Evolutionary conservation across 2,888 invertebrate genomes (phyloP).

Genomic region (Leptinotarsa rubiginosa): DNA sequence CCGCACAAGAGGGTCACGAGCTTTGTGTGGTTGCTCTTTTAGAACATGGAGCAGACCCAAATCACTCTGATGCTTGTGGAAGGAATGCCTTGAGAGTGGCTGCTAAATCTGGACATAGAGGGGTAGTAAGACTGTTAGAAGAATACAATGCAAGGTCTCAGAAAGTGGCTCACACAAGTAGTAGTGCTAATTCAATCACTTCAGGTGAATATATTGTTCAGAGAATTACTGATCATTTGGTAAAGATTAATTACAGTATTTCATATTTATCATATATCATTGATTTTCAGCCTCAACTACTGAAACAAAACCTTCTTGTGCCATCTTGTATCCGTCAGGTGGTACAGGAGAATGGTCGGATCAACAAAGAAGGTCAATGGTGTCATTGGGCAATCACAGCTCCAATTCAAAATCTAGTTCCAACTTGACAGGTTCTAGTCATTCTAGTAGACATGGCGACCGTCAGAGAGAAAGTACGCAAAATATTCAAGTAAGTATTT

Average conservation of each 20-base stretch:
- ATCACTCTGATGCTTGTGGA: conserved; percentile 88
- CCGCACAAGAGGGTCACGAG: conserved; percentile 96
- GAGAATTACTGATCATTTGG: too few relatives aligned
- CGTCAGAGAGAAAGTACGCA: conserved; percentile 58
- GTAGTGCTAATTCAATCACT: conserved; percentile 64
- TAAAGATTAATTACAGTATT: too few relatives aligned
- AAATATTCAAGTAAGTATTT: conserved; percentile 54
- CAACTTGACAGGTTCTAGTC: conserved; percentile 76
- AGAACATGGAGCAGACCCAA: conserved; percentile 87
- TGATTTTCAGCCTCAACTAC: conserved; percentile 68
- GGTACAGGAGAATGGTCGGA: conserved; percentile 62
- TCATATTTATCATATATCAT: too few relatives aligned
- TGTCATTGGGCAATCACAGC: conserved; percentile 76
- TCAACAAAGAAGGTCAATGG: conserved; percentile 68
- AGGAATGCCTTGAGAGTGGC: conserved; percentile 90
- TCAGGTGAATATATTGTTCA: conserved; percentile 57
- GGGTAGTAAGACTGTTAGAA: conserved; percentile 84
- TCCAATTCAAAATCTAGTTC: conserved; percentile 84
- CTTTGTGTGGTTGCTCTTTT: conserved; percentile 87
- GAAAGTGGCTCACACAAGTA: conserved; percentile 62
- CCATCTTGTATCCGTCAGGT: conserved; percentile 67
- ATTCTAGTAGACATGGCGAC: conserved; percentile 65
- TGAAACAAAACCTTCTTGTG: conserved; percentile 74
- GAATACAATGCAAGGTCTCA: conserved; percentile 69
- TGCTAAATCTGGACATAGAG: conserved; percentile 89